These are phyloP conservation scores for Globia sparganii DNA, from an alignment of 2,888 invertebrate genomes.

Conservation along the genomic window DNA sequence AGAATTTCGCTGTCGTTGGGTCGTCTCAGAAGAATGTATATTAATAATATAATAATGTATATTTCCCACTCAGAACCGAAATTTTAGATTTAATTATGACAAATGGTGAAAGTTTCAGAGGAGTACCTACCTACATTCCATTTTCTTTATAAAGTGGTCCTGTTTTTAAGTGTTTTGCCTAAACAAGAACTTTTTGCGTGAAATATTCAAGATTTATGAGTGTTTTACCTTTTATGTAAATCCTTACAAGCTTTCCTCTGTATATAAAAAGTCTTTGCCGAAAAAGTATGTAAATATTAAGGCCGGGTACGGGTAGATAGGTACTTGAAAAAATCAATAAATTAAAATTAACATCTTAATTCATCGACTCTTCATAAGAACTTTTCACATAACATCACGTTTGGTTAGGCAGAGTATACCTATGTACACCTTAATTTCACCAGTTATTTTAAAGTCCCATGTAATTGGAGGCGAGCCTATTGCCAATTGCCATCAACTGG, in stretches of 20 bases:
- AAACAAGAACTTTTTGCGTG: neutral
- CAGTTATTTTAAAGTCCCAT: no score
- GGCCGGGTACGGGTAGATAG: no score
- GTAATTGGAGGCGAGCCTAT: no score
- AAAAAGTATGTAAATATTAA: neutral
- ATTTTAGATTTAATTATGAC: slow-evolving; percentile 39
- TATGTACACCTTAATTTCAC: no score
- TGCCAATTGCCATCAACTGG: no score
- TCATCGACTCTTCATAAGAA: no score
- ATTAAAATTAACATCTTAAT: no score
- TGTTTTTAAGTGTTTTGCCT: slow-evolving; percentile 5
- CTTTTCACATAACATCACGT: no score
- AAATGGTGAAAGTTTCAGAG: slow-evolving; percentile 38
- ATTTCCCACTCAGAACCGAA: slow-evolving; percentile 17
- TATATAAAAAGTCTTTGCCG: neutral
- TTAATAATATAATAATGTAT: no score
- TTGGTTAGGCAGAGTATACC: no score
- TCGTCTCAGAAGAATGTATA: slow-evolving; percentile 37
- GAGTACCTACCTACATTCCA: neutral
- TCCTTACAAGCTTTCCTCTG: neutral
- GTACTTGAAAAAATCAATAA: no score
- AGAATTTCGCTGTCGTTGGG: neutral
- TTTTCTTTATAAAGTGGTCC: slow-evolving; percentile 7
- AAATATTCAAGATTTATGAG: neutral
- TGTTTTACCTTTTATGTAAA: neutral